Percentiles rank a stretch among this genome's conserved stretches.
Conservation (phyloP, 2,797 vertebrate species). For the Pelochelys cantorii region DNA sequence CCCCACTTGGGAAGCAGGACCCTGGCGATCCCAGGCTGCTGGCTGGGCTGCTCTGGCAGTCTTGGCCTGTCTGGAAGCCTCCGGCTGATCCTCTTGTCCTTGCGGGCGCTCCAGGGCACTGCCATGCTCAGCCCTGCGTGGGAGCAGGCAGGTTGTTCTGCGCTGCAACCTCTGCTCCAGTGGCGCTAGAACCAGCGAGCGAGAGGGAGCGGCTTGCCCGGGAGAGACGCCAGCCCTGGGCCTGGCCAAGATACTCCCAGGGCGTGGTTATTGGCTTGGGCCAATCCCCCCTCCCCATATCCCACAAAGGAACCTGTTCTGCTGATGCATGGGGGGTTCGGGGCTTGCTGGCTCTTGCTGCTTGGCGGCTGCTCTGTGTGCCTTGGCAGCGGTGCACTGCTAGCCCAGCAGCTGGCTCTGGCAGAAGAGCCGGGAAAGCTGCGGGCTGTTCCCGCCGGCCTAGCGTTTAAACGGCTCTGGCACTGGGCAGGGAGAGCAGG, state of each 20-base stretch:
- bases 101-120: not conserved
- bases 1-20: fast-evolving
- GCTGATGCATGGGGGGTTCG: constrained; percentile 35
- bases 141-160: not conserved
- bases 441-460: fast-evolving
- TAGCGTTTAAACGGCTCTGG: not conserved
- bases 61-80: not conserved
- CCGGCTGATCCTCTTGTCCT: not conserved
- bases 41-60: not conserved
- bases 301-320: not conserved
- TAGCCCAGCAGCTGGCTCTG: constrained; percentile 46
- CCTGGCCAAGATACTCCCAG: too few relatives aligned
- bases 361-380: constrained; percentile 67
- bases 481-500: fast-evolving
- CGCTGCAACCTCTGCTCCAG: not conserved
- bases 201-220: fast-evolving
- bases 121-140: not conserved
- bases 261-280: too few relatives aligned
- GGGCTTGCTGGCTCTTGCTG: constrained; percentile 59
- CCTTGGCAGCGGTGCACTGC: constrained; percentile 67
- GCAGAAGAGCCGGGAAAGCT: constrained; percentile 53
- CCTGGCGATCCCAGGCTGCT: fast-evolving
- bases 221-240: not conserved
- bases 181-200: not conserved
- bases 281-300: not conserved